Percentiles rank a stretch among this genome's conserved stretches.
Evolutionary conservation across 2,888 invertebrate genomes (phyloP).

Genomic region (Eupithecia vulgata): DNA sequence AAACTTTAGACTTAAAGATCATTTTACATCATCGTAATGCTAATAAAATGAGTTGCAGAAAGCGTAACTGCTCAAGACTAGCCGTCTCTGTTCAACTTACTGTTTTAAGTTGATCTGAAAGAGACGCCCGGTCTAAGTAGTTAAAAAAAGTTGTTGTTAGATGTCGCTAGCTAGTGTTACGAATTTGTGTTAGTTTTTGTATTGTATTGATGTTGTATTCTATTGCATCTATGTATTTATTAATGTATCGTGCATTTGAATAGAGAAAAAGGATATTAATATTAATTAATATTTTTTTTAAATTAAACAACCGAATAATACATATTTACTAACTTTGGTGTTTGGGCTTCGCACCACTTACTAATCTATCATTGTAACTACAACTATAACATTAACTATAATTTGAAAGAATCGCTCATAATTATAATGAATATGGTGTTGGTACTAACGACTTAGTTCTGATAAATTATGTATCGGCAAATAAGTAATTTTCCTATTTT

Average conservation of each 20-base stretch:
- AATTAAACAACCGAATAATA: neutral
- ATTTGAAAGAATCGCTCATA: neutral
- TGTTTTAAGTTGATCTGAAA: neutral
- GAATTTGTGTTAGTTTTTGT: neutral
- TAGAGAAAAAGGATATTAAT: neutral
- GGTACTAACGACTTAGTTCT: neutral
- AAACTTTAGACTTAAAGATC: neutral
- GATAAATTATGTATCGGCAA: neutral
- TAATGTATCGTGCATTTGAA: neutral
- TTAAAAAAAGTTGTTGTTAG: neutral
- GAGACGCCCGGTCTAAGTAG: neutral
- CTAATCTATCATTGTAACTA: neutral
- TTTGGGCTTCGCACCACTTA: constrained; percentile 26
- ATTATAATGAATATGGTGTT: neutral
- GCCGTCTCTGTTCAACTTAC: constrained; percentile 1
- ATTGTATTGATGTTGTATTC: constrained; percentile 1
- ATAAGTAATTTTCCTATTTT: too few relatives aligned
- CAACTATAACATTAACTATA: too few relatives aligned
- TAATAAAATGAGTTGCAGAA: neutral
- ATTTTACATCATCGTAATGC: neutral
- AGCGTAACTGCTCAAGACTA: neutral
- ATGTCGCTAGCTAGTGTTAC: constrained; percentile 6
- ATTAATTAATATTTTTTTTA: neutral
- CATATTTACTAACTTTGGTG: constrained; percentile 18
- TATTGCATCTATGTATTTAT: neutral